phyloP scores from a whole-genome alignment of 1,140 invertebrate genomes.

The Lucilia cuprina region DNA sequence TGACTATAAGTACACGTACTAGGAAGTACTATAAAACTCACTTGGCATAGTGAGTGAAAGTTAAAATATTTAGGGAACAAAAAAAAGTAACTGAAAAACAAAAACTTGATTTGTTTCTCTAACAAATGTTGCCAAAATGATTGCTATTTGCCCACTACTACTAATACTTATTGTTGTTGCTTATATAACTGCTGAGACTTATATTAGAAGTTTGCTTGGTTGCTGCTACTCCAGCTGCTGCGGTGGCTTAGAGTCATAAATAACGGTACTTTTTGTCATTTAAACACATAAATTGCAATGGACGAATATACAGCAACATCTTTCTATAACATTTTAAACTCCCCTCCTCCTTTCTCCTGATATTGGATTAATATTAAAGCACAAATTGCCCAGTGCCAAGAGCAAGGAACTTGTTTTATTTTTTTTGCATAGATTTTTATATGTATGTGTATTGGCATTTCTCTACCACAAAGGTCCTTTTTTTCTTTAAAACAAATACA shows the following conservation, averaged over 20 bases:
- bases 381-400: neutral
- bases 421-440: too few relatives aligned
- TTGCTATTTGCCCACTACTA: neutral
- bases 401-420: too few relatives aligned
- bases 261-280: constrained; percentile 61
- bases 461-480: neutral
- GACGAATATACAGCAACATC: constrained; percentile 43
- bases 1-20: neutral
- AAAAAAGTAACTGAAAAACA: neutral
- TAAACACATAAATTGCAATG: constrained; percentile 61
- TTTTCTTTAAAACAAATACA: neutral
- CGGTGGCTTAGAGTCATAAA: constrained; percentile 59
- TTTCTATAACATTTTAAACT: neutral
- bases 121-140: neutral
- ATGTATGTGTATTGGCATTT: neutral
- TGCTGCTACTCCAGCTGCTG: constrained; percentile 60
- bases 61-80: neutral
- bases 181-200: too few relatives aligned
- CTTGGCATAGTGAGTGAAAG: neutral
- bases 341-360: neutral
- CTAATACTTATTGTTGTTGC: neutral
- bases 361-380: neutral
- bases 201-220: constrained; percentile 57
- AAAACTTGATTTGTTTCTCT: neutral
- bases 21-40: neutral